Percentiles rank a stretch among this genome's conserved stretches.
phyloP scores from a whole-genome alignment of 2,113 vertebrate species.

The Paraplagusia blochii region DNA sequence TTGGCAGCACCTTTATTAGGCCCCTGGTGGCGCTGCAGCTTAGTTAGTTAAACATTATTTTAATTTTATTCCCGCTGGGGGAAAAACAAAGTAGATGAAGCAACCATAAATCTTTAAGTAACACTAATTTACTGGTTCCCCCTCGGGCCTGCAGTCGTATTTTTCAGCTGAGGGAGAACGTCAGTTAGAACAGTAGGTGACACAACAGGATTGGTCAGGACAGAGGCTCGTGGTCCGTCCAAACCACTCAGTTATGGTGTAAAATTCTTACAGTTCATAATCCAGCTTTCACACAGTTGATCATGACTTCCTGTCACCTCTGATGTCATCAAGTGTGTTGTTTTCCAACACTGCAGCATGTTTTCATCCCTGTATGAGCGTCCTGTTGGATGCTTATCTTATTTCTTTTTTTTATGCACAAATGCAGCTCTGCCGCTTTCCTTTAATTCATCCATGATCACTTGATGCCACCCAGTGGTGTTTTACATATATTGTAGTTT shows the following conservation, averaged over 20 bases:
- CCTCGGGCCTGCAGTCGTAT: slow-evolving; percentile 37
- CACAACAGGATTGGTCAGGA: neutral
- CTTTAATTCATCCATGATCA: neutral
- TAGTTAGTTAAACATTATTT: slow-evolving; percentile 58
- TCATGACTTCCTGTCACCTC: too few relatives aligned
- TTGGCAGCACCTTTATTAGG: slow-evolving; percentile 32
- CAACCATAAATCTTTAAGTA: slow-evolving; percentile 61
- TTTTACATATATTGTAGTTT: neutral
- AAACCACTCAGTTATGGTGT: too few relatives aligned
- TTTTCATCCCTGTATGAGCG: too few relatives aligned
- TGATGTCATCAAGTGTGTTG: too few relatives aligned
- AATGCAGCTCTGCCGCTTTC: too few relatives aligned
- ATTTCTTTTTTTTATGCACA: too few relatives aligned
- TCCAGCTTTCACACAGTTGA: too few relatives aligned
- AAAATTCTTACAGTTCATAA: too few relatives aligned
- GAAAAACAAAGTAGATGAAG: slow-evolving; percentile 61
- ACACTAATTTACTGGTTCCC: slow-evolving; percentile 52
- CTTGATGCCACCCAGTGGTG: slow-evolving; percentile 59
- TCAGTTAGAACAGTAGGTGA: too few relatives aligned
- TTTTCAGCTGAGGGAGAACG: slow-evolving; percentile 5
- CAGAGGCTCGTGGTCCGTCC: too few relatives aligned
- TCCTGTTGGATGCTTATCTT: too few relatives aligned
- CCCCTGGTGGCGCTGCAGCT: slow-evolving; percentile 13
- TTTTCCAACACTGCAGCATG: too few relatives aligned
- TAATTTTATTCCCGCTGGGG: slow-evolving; percentile 45